Evolutionary conservation across 2,113 vertebrate species (phyloP), one percentile per base, ranked within the genome.

Genomic region (Hemiprocne comata): DNA sequence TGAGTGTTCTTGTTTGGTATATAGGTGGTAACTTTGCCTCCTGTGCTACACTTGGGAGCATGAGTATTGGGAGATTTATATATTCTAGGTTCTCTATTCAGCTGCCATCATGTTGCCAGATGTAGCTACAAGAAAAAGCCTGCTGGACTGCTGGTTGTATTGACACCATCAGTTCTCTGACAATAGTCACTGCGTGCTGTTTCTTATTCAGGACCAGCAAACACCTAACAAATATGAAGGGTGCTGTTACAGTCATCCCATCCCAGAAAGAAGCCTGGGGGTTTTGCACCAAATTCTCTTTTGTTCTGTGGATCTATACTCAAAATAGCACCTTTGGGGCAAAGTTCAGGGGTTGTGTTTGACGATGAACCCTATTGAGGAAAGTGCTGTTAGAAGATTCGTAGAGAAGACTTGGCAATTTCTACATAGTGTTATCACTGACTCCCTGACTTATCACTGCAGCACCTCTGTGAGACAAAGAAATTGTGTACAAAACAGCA

Each of bases 1-100:
- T 77, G 10, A 0, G 0, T 60, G 33, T 25, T 86, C 34, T 48
- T 24, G 18, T 60, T 55, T 3, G 2, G 40, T 26, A 23, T 50
- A 44, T 7, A 76, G 38, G 5, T 7, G 28, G 40, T 12, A 76
- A 24, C 24, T 71, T 71, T 67, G 14, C 21, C 53, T 82, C 84
- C 24, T 55, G 17, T 40, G 18, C 28, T 73, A 11, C 2, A 1
- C 44, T 29, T 55, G 54, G 40, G 18, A 87, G 6, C 20, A 34
- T 7, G 57, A 33, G 38, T 87, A 2, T 74, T 19, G 7, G 50
- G 34, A 81, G 26, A 34, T 77, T 66, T 85, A 26, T 55, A 5
- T 29, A 71, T 46, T 31, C 31, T 18, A 42, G 46, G 48, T 44
- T 54, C 33, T 81, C 11, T 69, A 2, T 75, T 87, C 62, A 40